Conservation (phyloP, 2,113 vertebrate genomes). For the Semnornis frantzii region DNA sequence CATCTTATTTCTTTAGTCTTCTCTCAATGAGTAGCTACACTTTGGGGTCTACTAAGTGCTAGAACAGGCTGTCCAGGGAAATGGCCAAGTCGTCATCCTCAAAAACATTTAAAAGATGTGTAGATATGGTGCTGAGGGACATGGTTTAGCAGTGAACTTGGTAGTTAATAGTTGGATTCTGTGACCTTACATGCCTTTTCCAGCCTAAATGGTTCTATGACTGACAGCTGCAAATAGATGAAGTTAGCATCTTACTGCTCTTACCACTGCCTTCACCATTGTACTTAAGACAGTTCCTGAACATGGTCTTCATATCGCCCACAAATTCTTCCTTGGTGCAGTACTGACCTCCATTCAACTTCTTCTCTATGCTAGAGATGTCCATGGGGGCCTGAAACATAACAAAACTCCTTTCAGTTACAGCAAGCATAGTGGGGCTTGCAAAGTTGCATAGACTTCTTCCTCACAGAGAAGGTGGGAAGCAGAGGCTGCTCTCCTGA, state of each 20-base stretch:
- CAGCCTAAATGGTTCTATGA: no score
- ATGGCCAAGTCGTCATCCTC: no score
- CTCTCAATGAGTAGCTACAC: no score
- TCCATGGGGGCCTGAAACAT: constrained; percentile 92
- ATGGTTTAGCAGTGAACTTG: no score
- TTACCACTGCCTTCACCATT: constrained; percentile 97
- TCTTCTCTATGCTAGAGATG: constrained; percentile 95
- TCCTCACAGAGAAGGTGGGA: neutral
- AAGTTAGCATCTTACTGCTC: constrained; percentile 10
- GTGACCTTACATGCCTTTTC: no score
- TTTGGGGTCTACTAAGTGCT: no score
- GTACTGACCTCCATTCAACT: constrained; percentile 91
- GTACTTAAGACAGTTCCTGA: constrained; percentile 95
- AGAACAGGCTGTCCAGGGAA: no score
- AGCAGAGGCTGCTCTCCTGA: neutral
- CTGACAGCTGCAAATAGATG: neutral
- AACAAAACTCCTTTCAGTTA: neutral
- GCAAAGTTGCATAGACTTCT: neutral
- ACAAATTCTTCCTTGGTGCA: constrained; percentile 94
- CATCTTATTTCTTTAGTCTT: no score
- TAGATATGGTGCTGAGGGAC: no score
- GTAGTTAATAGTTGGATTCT: no score
- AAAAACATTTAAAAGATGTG: no score
- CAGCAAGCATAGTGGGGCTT: neutral
- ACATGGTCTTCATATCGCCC: constrained; percentile 96